Base-by-base conservation (phyloP, 2,113 vertebrate genomes). In the Zapornia atra region DNA sequence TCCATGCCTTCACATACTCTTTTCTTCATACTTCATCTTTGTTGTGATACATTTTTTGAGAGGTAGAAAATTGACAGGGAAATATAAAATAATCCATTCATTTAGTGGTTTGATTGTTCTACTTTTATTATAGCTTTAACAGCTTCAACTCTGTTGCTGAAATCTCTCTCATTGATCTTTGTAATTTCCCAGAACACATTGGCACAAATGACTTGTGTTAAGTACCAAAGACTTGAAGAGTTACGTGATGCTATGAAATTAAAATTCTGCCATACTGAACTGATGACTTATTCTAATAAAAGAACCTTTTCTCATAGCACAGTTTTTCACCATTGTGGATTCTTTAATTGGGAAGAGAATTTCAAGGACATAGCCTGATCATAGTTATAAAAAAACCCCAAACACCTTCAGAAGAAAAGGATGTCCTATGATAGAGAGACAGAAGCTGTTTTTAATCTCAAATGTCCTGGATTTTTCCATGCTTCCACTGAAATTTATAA, bases 281-380 rank as follows among this genome's bases (percentile, higher is more conserved):
- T 28, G 79, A 96, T 90, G 66, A 83, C 64, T 95, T 92, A 63
- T 77, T 94, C 82, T 95, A 93, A 94, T 88, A 93, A 90, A 88
- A 93, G 54, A 92, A 81, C 11, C 10, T 93, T 71, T 84, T 90
- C 72, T 94, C 88, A 90, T 38, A 71, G 42, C 22, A 48, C 46
- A 53, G 21, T 56, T 85, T 95, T 73, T 76, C 15, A 82, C 28
- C 8, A 59, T 34, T 64, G 48, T 63, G 21, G 20, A 82, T 88
- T 91, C 22, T 93, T 94, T 83, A 69, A 90, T 3, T 86, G 15
- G 21, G 16, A 86, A 78, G 54, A 51, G 15, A 78, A 92, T 50
- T 79, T 92, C 51, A 80, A 70, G 46, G 59, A 70, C 29, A 60
- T 28, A 80, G 22, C 14, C 34, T 70, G 28, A 86, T 69, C 40